These are phyloP conservation scores for Zingel zingel DNA, from an alignment of 2,113 vertebrate genomes.

Conservation along the genomic window DNA sequence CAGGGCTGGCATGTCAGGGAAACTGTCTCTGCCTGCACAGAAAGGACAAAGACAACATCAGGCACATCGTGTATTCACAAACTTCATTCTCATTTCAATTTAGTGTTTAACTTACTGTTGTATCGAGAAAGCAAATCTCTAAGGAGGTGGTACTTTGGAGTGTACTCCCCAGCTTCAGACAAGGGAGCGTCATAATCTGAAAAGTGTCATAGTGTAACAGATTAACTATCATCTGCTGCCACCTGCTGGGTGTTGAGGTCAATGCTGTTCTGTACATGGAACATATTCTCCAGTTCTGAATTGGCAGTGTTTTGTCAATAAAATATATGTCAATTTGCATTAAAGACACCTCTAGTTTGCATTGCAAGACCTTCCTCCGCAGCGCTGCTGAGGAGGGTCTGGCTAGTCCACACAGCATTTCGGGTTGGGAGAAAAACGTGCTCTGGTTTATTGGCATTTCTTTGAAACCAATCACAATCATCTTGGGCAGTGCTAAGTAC, in stretches of 20 bases:
- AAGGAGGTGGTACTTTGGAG: slow-evolving; percentile 92
- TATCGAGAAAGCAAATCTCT: slow-evolving; percentile 87
- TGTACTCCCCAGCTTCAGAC: slow-evolving; percentile 95
- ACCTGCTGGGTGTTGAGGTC: slow-evolving; percentile 48
- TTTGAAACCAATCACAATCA: no score
- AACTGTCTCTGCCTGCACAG: slow-evolving; percentile 59
- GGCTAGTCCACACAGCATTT: no score
- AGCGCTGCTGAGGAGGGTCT: no score
- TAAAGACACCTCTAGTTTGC: neutral
- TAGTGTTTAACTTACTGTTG: slow-evolving; percentile 80
- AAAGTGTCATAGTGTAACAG: slow-evolving; percentile 46
- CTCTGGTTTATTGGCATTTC: no score
- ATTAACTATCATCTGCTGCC: slow-evolving; percentile 42
- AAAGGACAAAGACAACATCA: slow-evolving; percentile 11
- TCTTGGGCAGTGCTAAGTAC: no score
- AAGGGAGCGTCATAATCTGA: slow-evolving; percentile 95
- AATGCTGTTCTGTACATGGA: neutral
- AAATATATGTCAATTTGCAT: slow-evolving; percentile 33
- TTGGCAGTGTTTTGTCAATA: neutral
- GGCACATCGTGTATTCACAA: neutral
- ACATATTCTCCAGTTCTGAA: neutral
- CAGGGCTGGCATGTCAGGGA: slow-evolving; percentile 76
- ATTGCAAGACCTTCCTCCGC: no score
- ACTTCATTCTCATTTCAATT: neutral
- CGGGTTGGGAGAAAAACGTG: no score